These are phyloP conservation scores for Rhinichthys klamathensis DNA, from an alignment of 2,113 vertebrate species.

Conservation along the genomic window DNA sequence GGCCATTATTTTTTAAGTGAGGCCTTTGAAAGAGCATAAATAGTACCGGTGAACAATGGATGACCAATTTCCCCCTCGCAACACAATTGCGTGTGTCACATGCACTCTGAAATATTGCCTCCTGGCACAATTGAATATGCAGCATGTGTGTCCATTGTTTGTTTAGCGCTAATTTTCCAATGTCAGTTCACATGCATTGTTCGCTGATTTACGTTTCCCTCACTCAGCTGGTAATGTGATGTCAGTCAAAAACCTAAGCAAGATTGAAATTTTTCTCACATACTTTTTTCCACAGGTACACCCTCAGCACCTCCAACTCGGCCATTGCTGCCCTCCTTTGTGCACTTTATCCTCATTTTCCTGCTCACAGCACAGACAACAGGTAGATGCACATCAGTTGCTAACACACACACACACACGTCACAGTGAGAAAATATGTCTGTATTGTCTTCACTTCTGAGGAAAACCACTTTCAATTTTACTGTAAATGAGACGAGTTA, in stretches of 20 bases:
- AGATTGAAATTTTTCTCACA: not conserved
- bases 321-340: slow-evolving; percentile 96
- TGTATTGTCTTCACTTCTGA: not conserved
- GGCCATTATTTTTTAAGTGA: slow-evolving; percentile 66
- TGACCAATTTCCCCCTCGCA: slow-evolving; percentile 31
- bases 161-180: not conserved
- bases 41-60: slow-evolving; percentile 49
- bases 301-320: slow-evolving; percentile 93
- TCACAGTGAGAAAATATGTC: not conserved
- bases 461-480: slow-evolving; percentile 20
- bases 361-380: slow-evolving; percentile 96
- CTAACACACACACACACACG: not conserved
- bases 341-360: slow-evolving; percentile 96
- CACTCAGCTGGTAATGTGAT: not conserved
- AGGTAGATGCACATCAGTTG: slow-evolving; percentile 74
- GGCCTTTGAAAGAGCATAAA: slow-evolving; percentile 50
- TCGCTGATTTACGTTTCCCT: not conserved
- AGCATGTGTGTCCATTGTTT: not conserved
- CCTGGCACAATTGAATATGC: not conserved
- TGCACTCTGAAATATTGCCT: slow-evolving; percentile 5
- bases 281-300: slow-evolving; percentile 79
- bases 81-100: slow-evolving; percentile 10
- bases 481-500: slow-evolving; percentile 22
- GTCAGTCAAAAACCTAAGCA: not conserved
- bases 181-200: not conserved